Conservation (phyloP, 2,113 vertebrate species). For the Cebus imitator region DNA sequence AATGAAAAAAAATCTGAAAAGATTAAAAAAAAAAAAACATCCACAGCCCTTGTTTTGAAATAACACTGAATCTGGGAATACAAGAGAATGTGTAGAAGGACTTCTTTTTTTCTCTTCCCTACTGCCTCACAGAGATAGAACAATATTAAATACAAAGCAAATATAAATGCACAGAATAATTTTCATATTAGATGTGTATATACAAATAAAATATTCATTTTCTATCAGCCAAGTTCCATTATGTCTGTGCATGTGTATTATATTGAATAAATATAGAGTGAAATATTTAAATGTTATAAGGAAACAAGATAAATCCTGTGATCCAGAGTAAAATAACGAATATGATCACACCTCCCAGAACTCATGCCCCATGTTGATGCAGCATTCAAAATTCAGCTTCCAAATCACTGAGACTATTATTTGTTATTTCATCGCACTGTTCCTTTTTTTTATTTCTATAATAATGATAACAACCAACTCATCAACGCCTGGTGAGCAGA, state of each 20-base stretch:
- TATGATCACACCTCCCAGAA: not conserved
- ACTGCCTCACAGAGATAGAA: not conserved
- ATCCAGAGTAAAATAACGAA: not conserved
- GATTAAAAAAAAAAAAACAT: not conserved
- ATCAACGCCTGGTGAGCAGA: slow-evolving; percentile 40
- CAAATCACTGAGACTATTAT: not conserved
- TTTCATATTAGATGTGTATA: not conserved
- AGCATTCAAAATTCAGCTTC: not conserved
- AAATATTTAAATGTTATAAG: not conserved
- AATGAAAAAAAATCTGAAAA: no score
- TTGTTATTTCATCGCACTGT: not conserved
- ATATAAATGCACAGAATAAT: not conserved
- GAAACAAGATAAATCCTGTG: not conserved
- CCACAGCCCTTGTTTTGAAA: not conserved
- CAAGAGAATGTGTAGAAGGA: not conserved
- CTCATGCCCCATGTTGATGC: not conserved
- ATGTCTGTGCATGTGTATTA: not conserved
- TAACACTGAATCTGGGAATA: not conserved
- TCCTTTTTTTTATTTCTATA: slow-evolving; percentile 34
- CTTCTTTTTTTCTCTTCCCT: not conserved
- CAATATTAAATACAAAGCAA: not conserved
- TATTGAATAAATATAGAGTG: not conserved
- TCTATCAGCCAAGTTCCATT: not conserved
- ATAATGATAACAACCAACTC: slow-evolving; percentile 49
- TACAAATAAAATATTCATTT: not conserved